Percentiles rank a stretch among this genome's conserved stretches.
Conservation (phyloP, 1,140 invertebrate genomes). For the Cecropterus lyciades region DNA sequence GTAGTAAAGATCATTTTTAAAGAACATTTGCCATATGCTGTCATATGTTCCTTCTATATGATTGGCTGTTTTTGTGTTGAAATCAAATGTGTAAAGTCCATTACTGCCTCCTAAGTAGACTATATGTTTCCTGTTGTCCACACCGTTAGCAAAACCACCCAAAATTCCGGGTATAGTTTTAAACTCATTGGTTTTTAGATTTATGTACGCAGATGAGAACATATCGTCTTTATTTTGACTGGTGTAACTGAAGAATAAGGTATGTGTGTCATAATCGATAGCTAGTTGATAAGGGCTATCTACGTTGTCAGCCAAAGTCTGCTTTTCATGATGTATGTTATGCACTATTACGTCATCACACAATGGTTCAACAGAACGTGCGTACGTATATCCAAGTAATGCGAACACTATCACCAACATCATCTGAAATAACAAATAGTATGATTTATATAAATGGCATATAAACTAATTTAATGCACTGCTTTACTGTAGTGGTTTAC, state of each 20-base stretch:
- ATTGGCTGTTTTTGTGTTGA: slow-evolving; percentile 45
- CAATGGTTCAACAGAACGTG: slow-evolving; percentile 33
- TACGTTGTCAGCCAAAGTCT: slow-evolving; percentile 48
- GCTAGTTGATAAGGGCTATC: slow-evolving; percentile 60
- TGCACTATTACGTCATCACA: slow-evolving; percentile 50
- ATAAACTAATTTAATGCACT: too few species aligned
- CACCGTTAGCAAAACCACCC: slow-evolving; percentile 60
- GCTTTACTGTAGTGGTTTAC: too few species aligned
- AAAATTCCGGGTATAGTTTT: slow-evolving; percentile 47
- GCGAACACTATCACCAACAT: slow-evolving; percentile 33
- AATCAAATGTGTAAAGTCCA: slow-evolving; percentile 59
- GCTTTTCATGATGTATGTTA: slow-evolving; percentile 45
- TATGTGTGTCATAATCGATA: slow-evolving; percentile 59
- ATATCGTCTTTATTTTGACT: slow-evolving; percentile 23
- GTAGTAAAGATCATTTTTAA: slow-evolving; percentile 59
- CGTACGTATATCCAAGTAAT: slow-evolving; percentile 32
- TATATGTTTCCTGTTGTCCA: slow-evolving; percentile 46
- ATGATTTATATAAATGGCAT: too few species aligned
- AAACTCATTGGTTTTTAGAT: slow-evolving; percentile 55
- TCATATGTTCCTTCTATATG: slow-evolving; percentile 38
- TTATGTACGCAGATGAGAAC: slow-evolving; percentile 55
- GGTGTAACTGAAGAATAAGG: slow-evolving; percentile 60
- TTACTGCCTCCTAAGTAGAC: slow-evolving; percentile 59
- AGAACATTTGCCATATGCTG: slow-evolving; percentile 68
- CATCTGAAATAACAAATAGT: slow-evolving; percentile 42